Base-by-base conservation (phyloP, 2,888 invertebrate species). In the Caenorhabditis macrosperma region DNA sequence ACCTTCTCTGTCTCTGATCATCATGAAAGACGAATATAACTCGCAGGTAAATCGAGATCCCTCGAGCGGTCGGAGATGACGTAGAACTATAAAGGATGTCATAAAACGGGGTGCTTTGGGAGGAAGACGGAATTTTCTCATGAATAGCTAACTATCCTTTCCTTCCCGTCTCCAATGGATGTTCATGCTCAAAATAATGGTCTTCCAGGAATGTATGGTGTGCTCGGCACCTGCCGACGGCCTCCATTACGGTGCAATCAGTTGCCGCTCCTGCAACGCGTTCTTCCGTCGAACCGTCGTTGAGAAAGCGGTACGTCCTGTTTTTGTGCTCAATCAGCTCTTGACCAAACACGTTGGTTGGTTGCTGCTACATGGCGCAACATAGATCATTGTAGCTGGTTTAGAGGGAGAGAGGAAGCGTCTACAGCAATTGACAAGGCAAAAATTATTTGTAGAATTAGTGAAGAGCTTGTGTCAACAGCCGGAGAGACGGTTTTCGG, bases 261-360 rank as follows among this genome's bases (percentile, higher is more conserved):
- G 84, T 55, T 88, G 88, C 61, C 72, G 88, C 15, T 83, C 82
- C 1, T 86, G 85, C 59, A 85, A 85, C 17, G 84, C 85, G 1
- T 88, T 88, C 76, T 88, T 88, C 72, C 83, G 88, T 9, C 68
- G 88, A 46, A 85, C 88, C 5, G 87, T 88, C n/a, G 87, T 87
- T 5, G 88, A 84, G 60, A 87, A 85, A 55, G 84, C 86, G 79
- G 88, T 88, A 54, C 30, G 79, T 61, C 52, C 48, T 46, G n/a
- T 55, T 22, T 59, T 24, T 52, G 26, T n/a, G n/a, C 15, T 15
- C 9, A 38, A 44, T 2, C 10, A 44, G n/a, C 44, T 10, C 17
- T 44, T 44, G 44, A 44, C 44, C 44, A 44, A 44, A 44, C 17
- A 44, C 15, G 38, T 38, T 38, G n/a, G n/a, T n/a, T n/a, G n/a